Evolutionary conservation across 2,797 vertebrate species (phyloP).

Genomic region (Onychomys arenicola): DNA sequence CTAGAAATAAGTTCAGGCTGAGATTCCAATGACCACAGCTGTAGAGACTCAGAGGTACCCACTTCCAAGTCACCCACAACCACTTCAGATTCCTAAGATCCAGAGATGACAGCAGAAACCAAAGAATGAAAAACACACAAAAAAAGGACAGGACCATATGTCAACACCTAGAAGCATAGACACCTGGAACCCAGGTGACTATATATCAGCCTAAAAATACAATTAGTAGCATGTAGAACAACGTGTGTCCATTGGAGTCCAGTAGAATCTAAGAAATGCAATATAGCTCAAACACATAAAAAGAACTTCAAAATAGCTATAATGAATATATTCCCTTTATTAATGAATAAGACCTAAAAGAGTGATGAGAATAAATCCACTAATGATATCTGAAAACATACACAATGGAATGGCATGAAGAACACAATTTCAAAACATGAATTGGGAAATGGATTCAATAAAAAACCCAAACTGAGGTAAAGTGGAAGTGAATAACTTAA

Average conservation of each 20-base stretch:
- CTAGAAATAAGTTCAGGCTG: neutral
- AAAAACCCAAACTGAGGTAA: neutral
- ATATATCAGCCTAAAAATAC: no score
- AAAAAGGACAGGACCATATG: neutral
- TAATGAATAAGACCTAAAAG: neutral
- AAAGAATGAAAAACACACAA: neutral
- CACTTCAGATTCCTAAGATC: neutral
- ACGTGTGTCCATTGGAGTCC: no score
- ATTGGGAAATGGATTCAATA: neutral
- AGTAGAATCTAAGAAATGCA: neutral
- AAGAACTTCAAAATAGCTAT: neutral
- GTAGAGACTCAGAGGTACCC: no score
- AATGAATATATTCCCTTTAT: no score
- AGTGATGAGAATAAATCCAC: neutral
- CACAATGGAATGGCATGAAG: neutral
- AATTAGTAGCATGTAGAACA: neutral
- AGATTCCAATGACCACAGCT: no score
- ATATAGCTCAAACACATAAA: neutral
- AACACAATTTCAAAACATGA: neutral
- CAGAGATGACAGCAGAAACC: neutral
- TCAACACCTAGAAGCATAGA: neutral
- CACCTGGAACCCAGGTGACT: no score
- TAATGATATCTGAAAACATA: neutral
- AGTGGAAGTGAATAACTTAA: neutral
- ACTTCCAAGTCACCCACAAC: neutral